Percentiles rank a stretch among this genome's conserved stretches.
These are phyloP conservation scores for Acrocera orbiculus DNA, from an alignment of 2,888 invertebrate species.

Conservation along the genomic window DNA sequence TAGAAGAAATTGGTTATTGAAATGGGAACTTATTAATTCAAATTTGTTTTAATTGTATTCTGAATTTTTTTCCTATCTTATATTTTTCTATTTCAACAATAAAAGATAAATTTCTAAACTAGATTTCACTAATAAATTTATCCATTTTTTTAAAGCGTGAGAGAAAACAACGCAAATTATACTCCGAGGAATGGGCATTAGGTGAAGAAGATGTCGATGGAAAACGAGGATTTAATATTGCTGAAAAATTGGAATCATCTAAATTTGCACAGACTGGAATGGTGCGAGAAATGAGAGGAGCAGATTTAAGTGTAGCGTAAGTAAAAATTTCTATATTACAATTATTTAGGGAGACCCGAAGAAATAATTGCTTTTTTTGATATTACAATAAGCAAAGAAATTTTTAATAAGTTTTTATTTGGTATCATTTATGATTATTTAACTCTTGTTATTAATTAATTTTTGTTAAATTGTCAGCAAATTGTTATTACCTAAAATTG, in stretches of 20 bases:
- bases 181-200: constrained; percentile 83
- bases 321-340: constrained; percentile 11
- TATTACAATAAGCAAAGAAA: too few relatives aligned
- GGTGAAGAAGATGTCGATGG: constrained; percentile 69
- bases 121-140: not conserved
- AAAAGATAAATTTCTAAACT: not conserved
- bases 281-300: constrained; percentile 74
- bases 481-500: too few relatives aligned
- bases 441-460: too few relatives aligned
- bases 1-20: too few relatives aligned
- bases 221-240: constrained; percentile 70
- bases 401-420: too few relatives aligned
- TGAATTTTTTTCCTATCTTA: not conserved
- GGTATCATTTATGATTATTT: too few relatives aligned
- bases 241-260: constrained; percentile 68
- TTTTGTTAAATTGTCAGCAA: too few relatives aligned
- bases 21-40: too few relatives aligned
- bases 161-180: constrained; percentile 80
- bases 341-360: too few relatives aligned
- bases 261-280: constrained; percentile 62
- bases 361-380: too few relatives aligned
- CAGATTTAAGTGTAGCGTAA: constrained; percentile 55
- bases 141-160: constrained; percentile 46
- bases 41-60: too few relatives aligned
- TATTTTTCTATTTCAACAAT: not conserved